Conservation (phyloP, 2,797 vertebrate genomes). For the Scolopax rusticola region DNA sequence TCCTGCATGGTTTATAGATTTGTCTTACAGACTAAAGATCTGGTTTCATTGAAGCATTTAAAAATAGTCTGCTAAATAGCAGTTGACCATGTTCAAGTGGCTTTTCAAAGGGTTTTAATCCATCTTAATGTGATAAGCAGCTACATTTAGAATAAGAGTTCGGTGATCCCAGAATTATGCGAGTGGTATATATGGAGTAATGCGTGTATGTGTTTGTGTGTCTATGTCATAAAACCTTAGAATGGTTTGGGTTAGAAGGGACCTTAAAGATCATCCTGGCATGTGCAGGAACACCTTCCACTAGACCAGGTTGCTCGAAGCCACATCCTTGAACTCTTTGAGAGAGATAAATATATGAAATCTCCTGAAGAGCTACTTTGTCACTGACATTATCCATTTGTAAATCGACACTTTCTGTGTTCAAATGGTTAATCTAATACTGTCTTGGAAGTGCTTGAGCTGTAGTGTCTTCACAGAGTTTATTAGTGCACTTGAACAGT, state of each 20-base stretch:
- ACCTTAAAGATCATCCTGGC: background rate
- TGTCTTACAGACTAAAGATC: background rate
- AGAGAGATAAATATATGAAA: background rate
- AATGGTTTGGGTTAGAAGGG: background rate
- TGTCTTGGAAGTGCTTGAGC: background rate
- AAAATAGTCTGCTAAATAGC: background rate
- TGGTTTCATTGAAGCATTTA: background rate
- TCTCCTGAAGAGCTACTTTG: background rate
- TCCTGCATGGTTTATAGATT: background rate
- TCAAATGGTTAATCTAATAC: background rate
- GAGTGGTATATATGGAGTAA: background rate
- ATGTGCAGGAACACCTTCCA: background rate
- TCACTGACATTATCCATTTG: background rate
- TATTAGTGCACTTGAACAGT: background rate
- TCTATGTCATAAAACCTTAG: background rate
- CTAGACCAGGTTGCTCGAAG: background rate
- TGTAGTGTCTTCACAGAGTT: background rate
- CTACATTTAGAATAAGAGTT: background rate
- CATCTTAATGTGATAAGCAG: background rate
- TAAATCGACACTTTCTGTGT: background rate
- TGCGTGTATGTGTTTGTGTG: background rate
- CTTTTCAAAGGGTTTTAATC: background rate
- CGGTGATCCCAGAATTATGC: background rate
- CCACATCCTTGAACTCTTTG: background rate
- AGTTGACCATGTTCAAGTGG: background rate